phyloP scores from a whole-genome alignment of 2,888 invertebrate species.

The Apamea anceps region DNA sequence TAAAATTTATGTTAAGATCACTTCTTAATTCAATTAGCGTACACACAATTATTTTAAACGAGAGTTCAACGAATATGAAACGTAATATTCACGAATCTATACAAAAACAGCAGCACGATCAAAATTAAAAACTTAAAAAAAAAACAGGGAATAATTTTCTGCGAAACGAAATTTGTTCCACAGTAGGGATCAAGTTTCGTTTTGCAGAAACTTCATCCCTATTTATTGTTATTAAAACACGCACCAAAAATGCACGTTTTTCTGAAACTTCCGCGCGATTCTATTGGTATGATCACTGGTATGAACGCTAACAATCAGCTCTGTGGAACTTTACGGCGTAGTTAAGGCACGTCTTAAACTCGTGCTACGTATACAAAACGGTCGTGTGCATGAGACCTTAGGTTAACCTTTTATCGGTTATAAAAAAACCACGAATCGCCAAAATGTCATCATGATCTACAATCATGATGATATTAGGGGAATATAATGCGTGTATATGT shows the following conservation, averaged over 20 bases:
- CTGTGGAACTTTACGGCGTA: neutral
- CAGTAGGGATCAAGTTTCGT: neutral
- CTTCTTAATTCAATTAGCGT: constrained; percentile 20
- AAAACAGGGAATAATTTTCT: neutral
- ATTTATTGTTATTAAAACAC: too few relatives aligned
- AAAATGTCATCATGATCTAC: neutral
- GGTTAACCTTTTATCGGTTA: neutral
- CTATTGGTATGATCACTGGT: neutral
- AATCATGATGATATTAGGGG: neutral
- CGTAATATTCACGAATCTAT: neutral
- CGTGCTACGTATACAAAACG: neutral
- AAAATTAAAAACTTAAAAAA: neutral
- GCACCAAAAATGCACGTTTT: neutral
- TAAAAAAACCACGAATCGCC: neutral
- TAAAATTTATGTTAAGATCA: neutral
- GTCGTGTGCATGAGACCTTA: neutral
- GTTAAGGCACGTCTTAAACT: neutral
- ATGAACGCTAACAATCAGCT: constrained; percentile 1
- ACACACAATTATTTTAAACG: neutral
- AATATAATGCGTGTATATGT: neutral
- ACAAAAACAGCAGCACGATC: neutral
- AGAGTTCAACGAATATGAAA: constrained; percentile 1
- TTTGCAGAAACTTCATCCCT: neutral
- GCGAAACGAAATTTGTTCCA: neutral
- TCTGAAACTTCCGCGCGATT: neutral